A percentile compares a stretch with the other conserved stretches of the same genome.
Evolutionary conservation across 2,113 vertebrate genomes (phyloP).

Genomic region (Passer montanus): DNA sequence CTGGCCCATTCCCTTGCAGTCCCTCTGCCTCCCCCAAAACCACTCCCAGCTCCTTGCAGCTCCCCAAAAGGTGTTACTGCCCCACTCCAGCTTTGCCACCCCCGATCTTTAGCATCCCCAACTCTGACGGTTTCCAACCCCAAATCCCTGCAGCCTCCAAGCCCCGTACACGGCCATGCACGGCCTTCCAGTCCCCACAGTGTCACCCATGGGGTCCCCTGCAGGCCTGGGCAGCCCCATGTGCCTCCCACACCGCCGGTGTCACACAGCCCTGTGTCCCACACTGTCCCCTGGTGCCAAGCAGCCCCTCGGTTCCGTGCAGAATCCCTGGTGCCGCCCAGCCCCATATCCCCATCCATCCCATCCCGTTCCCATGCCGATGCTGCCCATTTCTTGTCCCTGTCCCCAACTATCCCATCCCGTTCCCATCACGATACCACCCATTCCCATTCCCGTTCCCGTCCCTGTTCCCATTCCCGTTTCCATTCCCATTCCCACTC

Average conservation of each 20-base stretch:
- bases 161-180: accelerated
- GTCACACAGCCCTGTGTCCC: neutral
- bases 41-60: neutral
- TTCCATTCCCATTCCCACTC: too few relatives aligned
- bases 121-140: neutral
- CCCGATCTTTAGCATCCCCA: neutral
- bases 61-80: neutral
- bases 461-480: too few relatives aligned
- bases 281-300: too few relatives aligned
- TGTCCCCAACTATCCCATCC: too few relatives aligned
- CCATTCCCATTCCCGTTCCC: too few relatives aligned
- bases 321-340: too few relatives aligned
- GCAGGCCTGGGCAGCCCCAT: neutral
- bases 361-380: too few relatives aligned
- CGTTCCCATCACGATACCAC: too few relatives aligned
- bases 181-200: accelerated
- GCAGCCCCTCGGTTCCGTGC: neutral
- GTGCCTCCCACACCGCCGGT: neutral
- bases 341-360: neutral
- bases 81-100: neutral
- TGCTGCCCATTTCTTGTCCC: too few relatives aligned
- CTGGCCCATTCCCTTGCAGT: too few relatives aligned
- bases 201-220: neutral
- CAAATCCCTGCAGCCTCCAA: neutral
- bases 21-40: neutral